Conservation (phyloP, 2,888 invertebrate species). For the Netelia melanura region DNA sequence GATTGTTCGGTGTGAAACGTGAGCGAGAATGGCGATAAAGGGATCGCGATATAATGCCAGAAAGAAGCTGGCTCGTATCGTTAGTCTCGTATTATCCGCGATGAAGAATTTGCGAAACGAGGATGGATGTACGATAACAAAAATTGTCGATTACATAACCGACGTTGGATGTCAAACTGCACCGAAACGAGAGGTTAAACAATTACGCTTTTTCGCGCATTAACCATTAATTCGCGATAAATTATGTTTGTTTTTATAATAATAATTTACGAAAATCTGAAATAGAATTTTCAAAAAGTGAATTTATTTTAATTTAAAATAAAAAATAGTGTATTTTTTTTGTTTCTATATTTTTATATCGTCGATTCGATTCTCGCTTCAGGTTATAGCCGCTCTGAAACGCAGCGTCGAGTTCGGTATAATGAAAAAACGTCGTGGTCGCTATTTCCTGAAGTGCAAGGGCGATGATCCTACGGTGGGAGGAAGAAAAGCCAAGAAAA, state of each 20-base stretch:
- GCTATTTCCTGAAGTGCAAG: conserved; percentile 68
- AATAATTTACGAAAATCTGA: too few relatives aligned
- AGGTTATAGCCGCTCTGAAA: conserved; percentile 74
- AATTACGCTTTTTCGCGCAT: too few relatives aligned
- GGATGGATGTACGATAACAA: conserved; percentile 72
- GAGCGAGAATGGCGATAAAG: conserved; percentile 52
- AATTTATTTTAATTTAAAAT: background rate
- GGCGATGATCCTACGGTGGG: conserved; percentile 11
- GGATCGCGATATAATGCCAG: conserved; percentile 45
- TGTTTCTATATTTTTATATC: background rate
- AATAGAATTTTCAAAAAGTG: background rate
- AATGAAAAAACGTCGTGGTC: conserved; percentile 71
- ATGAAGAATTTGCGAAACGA: conserved; percentile 71
- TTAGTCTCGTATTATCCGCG: conserved; percentile 72
- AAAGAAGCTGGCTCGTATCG: conserved; percentile 66
- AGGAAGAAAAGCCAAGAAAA: conserved; percentile 25
- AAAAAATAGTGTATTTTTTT: background rate
- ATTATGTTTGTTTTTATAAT: too few relatives aligned
- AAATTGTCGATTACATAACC: conserved; percentile 73
- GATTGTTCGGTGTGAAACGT: background rate
- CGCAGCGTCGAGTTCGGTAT: conserved; percentile 75
- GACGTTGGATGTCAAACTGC: conserved; percentile 66
- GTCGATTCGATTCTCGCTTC: background rate
- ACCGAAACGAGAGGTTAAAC: conserved; percentile 74
- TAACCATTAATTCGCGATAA: too few relatives aligned